phyloP scores from a whole-genome alignment of 2,797 vertebrate species.

The Odontamblyopus rebecca region DNA sequence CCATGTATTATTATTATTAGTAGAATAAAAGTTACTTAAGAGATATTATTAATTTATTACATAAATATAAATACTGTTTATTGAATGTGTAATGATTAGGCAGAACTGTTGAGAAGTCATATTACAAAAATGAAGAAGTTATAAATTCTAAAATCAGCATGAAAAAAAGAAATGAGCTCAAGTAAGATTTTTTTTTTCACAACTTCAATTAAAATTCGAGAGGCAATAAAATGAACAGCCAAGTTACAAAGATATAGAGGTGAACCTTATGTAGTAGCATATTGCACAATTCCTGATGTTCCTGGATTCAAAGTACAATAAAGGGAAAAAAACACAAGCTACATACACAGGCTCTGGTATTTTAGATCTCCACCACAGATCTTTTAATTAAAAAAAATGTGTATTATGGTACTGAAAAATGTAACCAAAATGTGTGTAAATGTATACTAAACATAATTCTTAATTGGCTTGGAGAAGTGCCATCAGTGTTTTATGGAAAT shows the following conservation, averaged over 20 bases:
- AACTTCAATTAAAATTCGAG: too few relatives aligned
- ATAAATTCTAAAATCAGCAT: not conserved
- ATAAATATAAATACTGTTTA: not conserved
- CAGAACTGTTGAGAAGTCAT: not conserved
- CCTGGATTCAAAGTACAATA: not conserved
- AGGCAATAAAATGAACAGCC: not conserved
- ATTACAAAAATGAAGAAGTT: not conserved
- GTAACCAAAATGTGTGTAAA: too few relatives aligned
- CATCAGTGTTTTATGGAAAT: too few relatives aligned
- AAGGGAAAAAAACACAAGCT: not conserved
- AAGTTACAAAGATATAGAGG: not conserved
- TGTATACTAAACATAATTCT: too few relatives aligned
- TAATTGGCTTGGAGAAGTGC: too few relatives aligned
- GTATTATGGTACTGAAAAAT: too few relatives aligned
- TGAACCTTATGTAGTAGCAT: not conserved
- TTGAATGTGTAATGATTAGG: not conserved
- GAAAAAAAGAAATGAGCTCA: not conserved
- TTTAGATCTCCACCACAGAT: not conserved
- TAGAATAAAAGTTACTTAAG: not conserved
- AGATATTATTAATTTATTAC: too few relatives aligned
- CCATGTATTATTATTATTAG: too few relatives aligned
- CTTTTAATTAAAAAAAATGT: too few relatives aligned
- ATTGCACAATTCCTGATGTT: not conserved
- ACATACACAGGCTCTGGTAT: not conserved
- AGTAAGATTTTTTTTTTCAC: not conserved